phyloP scores from a whole-genome alignment of 2,113 vertebrate genomes.

The Indicator maculatus region DNA sequence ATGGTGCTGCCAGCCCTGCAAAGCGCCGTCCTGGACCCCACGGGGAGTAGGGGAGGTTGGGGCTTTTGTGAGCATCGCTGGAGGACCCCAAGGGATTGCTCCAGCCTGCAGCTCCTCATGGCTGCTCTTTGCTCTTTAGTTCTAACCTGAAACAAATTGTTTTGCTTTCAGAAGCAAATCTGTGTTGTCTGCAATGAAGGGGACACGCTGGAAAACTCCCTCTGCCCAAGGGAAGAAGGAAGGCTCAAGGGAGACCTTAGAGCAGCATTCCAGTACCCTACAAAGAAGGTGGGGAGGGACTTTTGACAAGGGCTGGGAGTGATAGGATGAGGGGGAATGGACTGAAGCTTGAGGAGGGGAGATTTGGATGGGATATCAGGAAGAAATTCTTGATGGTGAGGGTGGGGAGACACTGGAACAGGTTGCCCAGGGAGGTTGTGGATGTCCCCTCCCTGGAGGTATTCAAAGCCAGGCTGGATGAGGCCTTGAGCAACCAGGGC shows the following conservation, averaged over 20 bases:
- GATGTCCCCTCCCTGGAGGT: too few relatives aligned
- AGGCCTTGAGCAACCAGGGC: too few relatives aligned
- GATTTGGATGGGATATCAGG: too few relatives aligned
- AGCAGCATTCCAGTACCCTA: neutral
- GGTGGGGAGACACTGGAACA: too few relatives aligned
- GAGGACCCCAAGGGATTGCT: neutral
- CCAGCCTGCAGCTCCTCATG: neutral
- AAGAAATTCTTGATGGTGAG: too few relatives aligned
- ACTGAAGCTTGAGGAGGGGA: too few relatives aligned
- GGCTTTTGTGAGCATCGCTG: fast-evolving
- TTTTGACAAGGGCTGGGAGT: too few relatives aligned
- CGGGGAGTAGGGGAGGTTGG: fast-evolving
- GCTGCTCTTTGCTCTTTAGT: neutral
- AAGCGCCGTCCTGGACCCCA: fast-evolving
- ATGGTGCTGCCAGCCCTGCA: neutral
- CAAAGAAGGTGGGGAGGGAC: too few relatives aligned
- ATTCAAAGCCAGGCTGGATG: too few relatives aligned
- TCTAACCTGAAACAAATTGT: neutral
- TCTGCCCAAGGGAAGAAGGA: fast-evolving
- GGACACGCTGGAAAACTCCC: fast-evolving
- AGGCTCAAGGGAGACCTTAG: fast-evolving
- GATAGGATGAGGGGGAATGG: too few relatives aligned
- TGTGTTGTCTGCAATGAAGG: neutral
- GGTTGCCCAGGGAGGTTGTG: too few relatives aligned
- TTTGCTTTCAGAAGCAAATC: neutral